These are phyloP conservation scores for Lophura nycthemera DNA, from an alignment of 2,113 vertebrate genomes.

Conservation along the genomic window DNA sequence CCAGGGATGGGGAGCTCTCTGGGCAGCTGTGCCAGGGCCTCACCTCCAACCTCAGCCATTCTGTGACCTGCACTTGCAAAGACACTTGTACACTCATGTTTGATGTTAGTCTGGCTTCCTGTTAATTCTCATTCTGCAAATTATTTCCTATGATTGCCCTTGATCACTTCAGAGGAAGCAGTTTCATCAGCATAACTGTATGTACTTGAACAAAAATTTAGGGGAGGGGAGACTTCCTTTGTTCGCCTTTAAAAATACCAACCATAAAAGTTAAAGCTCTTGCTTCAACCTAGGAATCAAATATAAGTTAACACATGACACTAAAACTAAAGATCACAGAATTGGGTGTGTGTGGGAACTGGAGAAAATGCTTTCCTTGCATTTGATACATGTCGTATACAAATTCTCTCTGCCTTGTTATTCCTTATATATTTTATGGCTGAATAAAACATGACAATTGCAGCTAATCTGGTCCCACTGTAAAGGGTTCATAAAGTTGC, in stretches of 20 bases:
- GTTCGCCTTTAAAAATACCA: background rate
- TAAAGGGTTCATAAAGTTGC: background rate
- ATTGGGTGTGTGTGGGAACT: background rate
- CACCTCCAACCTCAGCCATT: background rate
- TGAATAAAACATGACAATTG: rapidly evolving
- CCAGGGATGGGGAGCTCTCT: no score
- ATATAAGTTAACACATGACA: background rate
- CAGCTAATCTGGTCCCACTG: background rate
- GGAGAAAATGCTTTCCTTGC: background rate
- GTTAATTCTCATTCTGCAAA: background rate
- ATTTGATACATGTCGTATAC: background rate
- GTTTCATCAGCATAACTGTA: background rate
- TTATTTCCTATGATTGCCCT: background rate
- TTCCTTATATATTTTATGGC: background rate
- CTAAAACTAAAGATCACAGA: background rate
- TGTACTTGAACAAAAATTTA: background rate
- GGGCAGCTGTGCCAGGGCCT: no score
- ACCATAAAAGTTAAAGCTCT: background rate
- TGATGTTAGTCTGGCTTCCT: background rate
- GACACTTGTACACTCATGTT: background rate
- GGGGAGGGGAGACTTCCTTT: background rate
- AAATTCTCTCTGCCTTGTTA: background rate
- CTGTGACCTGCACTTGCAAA: background rate
- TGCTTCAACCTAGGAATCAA: background rate
- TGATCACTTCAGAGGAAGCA: background rate